These are phyloP conservation scores for Musca vetustissima DNA, from an alignment of 1,140 invertebrate species.

Conservation along the genomic window DNA sequence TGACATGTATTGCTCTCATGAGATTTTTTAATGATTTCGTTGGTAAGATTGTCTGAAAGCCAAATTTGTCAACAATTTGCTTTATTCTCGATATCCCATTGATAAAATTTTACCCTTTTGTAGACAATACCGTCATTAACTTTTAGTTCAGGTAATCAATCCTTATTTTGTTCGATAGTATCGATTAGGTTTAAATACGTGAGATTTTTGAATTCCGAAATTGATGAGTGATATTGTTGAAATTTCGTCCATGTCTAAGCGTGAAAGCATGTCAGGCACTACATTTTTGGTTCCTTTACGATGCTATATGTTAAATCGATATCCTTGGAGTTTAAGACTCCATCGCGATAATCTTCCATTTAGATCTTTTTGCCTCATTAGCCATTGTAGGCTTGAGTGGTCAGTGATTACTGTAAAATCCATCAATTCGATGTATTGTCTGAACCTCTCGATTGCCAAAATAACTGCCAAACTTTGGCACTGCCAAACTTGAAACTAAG, in stretches of 20 bases:
- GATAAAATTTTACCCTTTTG: not conserved
- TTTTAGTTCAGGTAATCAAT: constrained; percentile 1
- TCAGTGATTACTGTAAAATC: too few species aligned
- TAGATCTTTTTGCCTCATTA: too few species aligned
- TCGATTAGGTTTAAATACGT: not conserved
- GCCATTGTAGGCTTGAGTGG: constrained; percentile 35
- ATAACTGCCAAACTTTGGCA: not conserved
- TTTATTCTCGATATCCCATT: not conserved
- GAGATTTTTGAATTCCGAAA: not conserved
- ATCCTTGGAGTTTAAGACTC: not conserved
- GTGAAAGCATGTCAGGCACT: constrained; percentile 38
- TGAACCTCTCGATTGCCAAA: not conserved
- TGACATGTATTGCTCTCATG: not conserved
- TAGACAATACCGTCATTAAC: constrained; percentile 1
- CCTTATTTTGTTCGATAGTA: not conserved
- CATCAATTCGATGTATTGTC: not conserved
- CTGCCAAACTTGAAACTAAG: not conserved
- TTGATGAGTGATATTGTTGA: not conserved
- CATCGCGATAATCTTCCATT: too few species aligned
- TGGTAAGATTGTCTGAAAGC: not conserved
- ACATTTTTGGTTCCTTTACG: constrained; percentile 41
- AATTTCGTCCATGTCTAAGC: constrained; percentile 25
- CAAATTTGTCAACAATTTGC: not conserved
- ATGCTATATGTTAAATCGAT: constrained; percentile 30
- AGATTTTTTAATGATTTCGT: not conserved